Conservation (phyloP, 2,113 vertebrate genomes). For the Mobula birostris region DNA sequence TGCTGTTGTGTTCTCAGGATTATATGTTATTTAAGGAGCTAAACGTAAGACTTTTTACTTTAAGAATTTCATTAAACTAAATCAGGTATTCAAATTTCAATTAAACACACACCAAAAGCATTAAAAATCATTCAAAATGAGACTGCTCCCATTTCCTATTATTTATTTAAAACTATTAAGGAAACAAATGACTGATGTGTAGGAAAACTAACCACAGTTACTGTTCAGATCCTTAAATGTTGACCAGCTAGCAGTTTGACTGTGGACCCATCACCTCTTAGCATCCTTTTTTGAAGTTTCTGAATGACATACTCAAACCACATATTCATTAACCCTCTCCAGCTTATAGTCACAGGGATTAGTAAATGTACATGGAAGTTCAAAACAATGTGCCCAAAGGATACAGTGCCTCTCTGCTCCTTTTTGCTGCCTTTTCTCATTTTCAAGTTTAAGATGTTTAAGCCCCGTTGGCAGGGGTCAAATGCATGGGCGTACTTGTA, state of each 20-base stretch:
- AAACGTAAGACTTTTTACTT: not conserved
- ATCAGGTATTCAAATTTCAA: not conserved
- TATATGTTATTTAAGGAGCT: not conserved
- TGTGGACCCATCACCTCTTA: constrained; percentile 18
- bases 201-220: constrained; percentile 30
- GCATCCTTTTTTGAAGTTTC: constrained; percentile 44
- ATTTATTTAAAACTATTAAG: constrained; percentile 34
- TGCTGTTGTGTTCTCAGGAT: not conserved
- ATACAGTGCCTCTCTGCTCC: not conserved
- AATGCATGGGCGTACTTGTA: not conserved
- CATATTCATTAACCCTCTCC: constrained; percentile 11
- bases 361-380: not conserved
- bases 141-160: constrained; percentile 26
- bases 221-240: constrained; percentile 41
- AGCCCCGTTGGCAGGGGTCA: not conserved
- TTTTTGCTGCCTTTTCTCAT: not conserved
- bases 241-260: constrained; percentile 39
- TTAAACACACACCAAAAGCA: not conserved
- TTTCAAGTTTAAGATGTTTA: not conserved
- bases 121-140: not conserved
- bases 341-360: not conserved
- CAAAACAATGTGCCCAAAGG: too few species aligned
- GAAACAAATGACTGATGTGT: not conserved
- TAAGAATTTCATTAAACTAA: not conserved
- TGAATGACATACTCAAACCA: constrained; percentile 40